phyloP scores from a whole-genome alignment of 2,797 vertebrate species.

The Alfaro cultratus region DNA sequence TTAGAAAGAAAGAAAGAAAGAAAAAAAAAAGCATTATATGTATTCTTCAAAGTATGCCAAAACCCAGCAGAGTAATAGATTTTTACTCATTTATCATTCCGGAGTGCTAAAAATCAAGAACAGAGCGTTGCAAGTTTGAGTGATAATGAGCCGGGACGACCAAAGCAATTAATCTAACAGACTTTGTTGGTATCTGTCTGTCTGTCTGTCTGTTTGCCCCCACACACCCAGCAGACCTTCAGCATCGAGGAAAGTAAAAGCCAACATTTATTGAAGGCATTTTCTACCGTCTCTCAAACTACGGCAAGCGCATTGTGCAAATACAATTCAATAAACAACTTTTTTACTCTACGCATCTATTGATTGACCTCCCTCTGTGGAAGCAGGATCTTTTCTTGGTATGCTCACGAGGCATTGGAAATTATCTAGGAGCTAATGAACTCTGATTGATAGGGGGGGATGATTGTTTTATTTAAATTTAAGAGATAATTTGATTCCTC shows the following conservation, averaged over 20 bases:
- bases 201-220: slow-evolving; percentile 18
- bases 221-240: slow-evolving; percentile 33
- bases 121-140: slow-evolving; percentile 16
- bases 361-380: not conserved
- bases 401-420: slow-evolving; percentile 29
- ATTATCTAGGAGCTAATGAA: slow-evolving; percentile 54
- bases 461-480: slow-evolving; percentile 69
- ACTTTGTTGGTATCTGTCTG: slow-evolving; percentile 26
- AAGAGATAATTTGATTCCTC: slow-evolving; percentile 71
- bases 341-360: not conserved
- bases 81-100: slow-evolving; percentile 23
- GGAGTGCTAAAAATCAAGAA: slow-evolving; percentile 13
- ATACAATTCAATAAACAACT: not conserved
- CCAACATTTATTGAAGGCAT: slow-evolving; percentile 34
- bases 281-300: slow-evolving; percentile 23
- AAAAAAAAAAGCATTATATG: not conserved
- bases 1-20: too few relatives aligned
- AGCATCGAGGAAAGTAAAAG: slow-evolving; percentile 22
- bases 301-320: slow-evolving; percentile 30
- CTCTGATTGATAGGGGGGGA: slow-evolving; percentile 62
- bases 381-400: not conserved
- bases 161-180: slow-evolving; percentile 29
- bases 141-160: slow-evolving; percentile 27
- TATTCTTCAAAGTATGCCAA: not conserved
- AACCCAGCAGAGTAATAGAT: not conserved